Base-by-base conservation (phyloP, 2,113 vertebrate genomes). In the Corydoras sp. region DNA sequence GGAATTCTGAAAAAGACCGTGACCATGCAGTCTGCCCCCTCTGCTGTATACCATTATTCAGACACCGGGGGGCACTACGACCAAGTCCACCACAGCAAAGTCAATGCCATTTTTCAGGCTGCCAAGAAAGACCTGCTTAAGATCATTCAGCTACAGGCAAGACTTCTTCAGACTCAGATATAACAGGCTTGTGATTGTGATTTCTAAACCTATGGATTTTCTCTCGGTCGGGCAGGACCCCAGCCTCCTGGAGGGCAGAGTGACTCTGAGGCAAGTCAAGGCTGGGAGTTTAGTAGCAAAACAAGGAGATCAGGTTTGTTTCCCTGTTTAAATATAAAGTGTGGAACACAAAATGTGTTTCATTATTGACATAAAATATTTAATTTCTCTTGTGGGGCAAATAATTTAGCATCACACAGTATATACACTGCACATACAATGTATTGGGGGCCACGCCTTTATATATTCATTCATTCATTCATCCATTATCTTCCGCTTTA, bases 291-390 rank as follows among this genome's bases (percentile, higher is more conserved):
- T 93, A 58, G 87, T 98, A 9, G 94, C 91, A 0, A 88, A 84
- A 51, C 95, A 98, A 71, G 96, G 96, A 49, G 96, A 98, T 77
- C 96, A 98, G 95, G 96, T 97, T 58, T 88, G 90, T 24, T 24
- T 24, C 18, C 18, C 18, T 24, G 18, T 24, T 24, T 24, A 1
- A 24, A 24, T 24, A 24, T 24, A 24, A 24, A n/a, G n/a, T n/a
- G n/a, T n/a, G n/a, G 18, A 24, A 24, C 18, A 24, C 18, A 24
- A 24, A 24, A 24, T 24, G 18, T 24, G 18, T 24, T 24, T 24
- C 18, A 24, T 24, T 24, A 24, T 24, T 24, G 18, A 24, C 18
- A 24, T 24, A 24, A 24, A 24, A 1, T 24, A 24, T 24, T 24
- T 24, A 24, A 24, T 24, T 24, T 24, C 18, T 24, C 18, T 24